Evolutionary conservation across 2,113 vertebrate genomes (phyloP).

Genomic region (Sminthopsis crassicaudata): DNA sequence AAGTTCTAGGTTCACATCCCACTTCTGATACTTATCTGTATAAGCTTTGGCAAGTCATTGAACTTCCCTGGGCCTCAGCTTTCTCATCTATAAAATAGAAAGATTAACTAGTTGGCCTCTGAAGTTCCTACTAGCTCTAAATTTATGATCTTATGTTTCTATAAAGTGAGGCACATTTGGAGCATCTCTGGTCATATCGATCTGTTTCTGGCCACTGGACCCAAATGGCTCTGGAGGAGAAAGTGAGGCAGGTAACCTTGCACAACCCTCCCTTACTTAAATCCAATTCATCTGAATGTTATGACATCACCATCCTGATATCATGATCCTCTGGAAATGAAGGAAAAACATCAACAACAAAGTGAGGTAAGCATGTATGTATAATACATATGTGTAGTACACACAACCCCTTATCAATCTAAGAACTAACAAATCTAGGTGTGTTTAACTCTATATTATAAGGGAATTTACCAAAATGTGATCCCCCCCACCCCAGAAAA

Average conservation of each 20-base stretch:
- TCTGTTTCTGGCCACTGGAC: no score
- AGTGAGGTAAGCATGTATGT: background rate
- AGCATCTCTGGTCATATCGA: no score
- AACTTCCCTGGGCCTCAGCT: background rate
- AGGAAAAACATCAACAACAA: no score
- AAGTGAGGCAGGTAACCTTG: no score
- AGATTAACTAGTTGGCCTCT: background rate
- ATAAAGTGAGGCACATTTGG: background rate
- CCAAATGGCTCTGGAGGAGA: no score
- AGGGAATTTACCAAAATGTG: background rate
- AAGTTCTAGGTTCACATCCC: background rate
- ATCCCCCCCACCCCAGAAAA: background rate
- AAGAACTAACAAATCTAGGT: background rate
- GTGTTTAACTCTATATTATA: background rate
- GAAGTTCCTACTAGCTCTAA: background rate
- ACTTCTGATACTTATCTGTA: background rate
- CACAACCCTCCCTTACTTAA: no score
- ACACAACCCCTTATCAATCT: background rate
- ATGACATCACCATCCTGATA: no score
- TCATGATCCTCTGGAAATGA: no score
- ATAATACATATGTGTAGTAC: background rate
- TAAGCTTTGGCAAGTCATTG: background rate
- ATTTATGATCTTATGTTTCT: background rate
- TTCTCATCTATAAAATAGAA: background rate
- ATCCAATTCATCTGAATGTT: no score